A percentile compares a stretch with the other conserved stretches of the same genome.
phyloP scores from a whole-genome alignment of 2,797 vertebrate species.

The Chromis chromis region DNA sequence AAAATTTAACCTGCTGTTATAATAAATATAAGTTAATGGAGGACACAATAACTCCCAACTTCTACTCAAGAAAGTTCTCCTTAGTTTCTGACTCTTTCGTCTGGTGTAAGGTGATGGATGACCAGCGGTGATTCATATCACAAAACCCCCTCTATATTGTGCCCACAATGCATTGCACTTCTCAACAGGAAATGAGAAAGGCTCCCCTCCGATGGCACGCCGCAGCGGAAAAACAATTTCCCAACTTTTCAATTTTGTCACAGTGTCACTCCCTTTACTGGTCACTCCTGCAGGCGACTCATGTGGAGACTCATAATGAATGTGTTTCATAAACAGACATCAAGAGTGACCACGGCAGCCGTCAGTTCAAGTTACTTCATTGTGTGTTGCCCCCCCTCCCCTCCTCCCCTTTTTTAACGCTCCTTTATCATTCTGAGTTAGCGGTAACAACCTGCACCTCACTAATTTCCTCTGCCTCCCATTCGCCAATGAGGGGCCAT shows the following conservation, averaged over 20 bases:
- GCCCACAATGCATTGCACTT: conserved; percentile 71
- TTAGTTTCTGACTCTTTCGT: conserved; percentile 27
- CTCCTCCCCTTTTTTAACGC: not conserved
- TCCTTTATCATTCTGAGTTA: conserved; percentile 51
- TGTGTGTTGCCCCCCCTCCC: not conserved
- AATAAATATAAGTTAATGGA: conserved; percentile 14
- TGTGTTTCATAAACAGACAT: conserved; percentile 57
- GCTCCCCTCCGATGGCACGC: conserved; percentile 56
- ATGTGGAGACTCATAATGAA: conserved; percentile 52
- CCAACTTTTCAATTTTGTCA: conserved; percentile 72
- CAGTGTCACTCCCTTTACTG: conserved; percentile 43
- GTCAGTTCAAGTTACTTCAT: not conserved
- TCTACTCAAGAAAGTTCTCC: conserved; percentile 44
- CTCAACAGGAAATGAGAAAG: conserved; percentile 79
- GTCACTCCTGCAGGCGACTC: conserved; percentile 41
- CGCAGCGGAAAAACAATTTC: conserved; percentile 57
- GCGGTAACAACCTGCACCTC: conserved; percentile 79
- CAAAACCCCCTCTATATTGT: conserved; percentile 57
- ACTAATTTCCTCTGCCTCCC: conserved; percentile 89
- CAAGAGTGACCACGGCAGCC: conserved; percentile 9
- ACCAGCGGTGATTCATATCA: conserved; percentile 67
- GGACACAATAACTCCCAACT: conserved; percentile 29
- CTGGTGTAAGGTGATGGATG: conserved; percentile 69
- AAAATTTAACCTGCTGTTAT: not conserved
- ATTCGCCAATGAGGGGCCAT: conserved; percentile 86